phyloP scores from a whole-genome alignment of 2,797 vertebrate genomes.

The Microhierax caerulescens region DNA sequence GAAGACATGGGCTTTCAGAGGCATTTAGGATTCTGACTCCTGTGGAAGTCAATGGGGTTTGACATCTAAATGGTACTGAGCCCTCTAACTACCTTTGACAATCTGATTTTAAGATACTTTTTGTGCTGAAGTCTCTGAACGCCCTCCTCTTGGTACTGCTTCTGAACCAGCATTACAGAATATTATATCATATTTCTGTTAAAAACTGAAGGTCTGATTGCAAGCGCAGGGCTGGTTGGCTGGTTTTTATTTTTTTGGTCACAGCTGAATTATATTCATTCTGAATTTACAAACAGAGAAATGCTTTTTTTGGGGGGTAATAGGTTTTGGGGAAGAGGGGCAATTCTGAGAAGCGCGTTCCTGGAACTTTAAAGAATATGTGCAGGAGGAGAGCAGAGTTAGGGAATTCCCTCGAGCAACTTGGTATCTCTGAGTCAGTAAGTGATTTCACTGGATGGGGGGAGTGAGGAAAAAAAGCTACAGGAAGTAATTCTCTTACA shows the following conservation, averaged over 20 bases:
- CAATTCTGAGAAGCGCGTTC: not conserved
- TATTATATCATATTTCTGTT: not conserved
- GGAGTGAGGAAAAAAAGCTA: not conserved
- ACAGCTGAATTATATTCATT: not conserved
- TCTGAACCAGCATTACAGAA: not conserved
- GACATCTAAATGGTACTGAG: not conserved
- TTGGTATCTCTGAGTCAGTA: not conserved
- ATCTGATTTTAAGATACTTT: not conserved
- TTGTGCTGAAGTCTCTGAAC: not conserved
- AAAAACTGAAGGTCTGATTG: not conserved
- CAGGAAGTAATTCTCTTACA: not conserved
- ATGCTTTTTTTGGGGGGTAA: not conserved
- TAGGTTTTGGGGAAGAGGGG: not conserved
- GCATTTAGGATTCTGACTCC: not conserved
- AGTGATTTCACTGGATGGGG: not conserved
- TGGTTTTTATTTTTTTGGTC: not conserved
- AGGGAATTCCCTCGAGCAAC: not conserved
- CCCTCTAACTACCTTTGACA: not conserved
- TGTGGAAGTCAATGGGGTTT: not conserved
- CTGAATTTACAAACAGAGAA: not conserved
- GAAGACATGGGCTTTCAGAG: not conserved
- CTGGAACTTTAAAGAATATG: not conserved
- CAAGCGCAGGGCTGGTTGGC: not conserved
- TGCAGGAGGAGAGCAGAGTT: not conserved
- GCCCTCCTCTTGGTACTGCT: not conserved